phyloP scores from a whole-genome alignment of 2,113 vertebrate species.

The Delphinus delphis region DNA sequence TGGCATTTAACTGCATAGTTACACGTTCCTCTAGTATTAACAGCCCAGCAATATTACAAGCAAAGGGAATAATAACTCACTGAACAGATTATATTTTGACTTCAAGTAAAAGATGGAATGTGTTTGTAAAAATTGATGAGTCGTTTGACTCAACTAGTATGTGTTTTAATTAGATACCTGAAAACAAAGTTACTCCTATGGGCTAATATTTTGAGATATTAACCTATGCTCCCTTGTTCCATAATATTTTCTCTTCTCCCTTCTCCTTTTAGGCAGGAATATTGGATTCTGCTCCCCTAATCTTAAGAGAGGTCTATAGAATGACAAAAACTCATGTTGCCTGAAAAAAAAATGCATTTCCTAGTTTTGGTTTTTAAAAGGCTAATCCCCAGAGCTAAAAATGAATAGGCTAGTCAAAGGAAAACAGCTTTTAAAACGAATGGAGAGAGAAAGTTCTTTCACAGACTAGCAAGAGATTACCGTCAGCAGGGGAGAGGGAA shows the following conservation, averaged over 20 bases:
- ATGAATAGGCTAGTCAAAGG: background rate
- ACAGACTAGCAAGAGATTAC: background rate
- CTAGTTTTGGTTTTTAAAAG: background rate
- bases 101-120: background rate
- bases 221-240: background rate
- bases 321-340: background rate
- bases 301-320: background rate
- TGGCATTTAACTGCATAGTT: background rate
- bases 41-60: background rate
- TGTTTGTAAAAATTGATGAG: background rate
- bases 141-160: background rate
- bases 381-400: background rate
- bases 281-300: background rate
- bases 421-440: background rate
- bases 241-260: background rate
- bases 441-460: background rate
- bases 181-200: background rate
- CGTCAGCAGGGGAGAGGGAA: background rate
- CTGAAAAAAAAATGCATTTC: background rate
- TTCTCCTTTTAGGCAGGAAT: background rate
- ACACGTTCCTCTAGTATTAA: background rate
- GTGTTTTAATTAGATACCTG: background rate
- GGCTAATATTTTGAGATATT: background rate
- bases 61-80: background rate
- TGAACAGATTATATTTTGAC: background rate